Percentiles rank a stretch among this genome's conserved stretches.
Conservation (phyloP, 2,113 vertebrate species). For the Pseudorectes ferrugineus region DNA sequence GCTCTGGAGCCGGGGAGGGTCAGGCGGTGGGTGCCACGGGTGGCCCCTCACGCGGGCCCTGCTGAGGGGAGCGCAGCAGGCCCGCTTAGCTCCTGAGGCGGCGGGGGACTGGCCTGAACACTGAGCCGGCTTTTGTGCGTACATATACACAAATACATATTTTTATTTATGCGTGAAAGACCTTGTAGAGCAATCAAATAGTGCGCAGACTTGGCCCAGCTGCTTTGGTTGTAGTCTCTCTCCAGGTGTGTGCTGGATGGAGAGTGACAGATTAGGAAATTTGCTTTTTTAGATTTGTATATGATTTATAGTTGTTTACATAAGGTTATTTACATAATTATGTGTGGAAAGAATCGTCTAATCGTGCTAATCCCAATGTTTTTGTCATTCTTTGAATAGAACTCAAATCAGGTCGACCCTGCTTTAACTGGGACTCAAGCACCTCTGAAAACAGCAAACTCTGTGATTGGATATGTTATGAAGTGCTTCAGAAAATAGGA, state of each 20-base stretch:
- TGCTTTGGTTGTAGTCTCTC: not conserved
- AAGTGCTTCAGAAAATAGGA: not conserved
- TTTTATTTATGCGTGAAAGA: not conserved
- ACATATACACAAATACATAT: fast-evolving
- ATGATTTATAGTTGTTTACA: not conserved
- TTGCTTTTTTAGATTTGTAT: not conserved
- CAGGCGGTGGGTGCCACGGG: not conserved
- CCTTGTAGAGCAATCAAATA: not conserved
- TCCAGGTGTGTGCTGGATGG: not conserved
- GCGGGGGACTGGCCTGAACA: not conserved
- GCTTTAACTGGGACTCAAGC: not conserved
- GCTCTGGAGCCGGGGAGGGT: fast-evolving
- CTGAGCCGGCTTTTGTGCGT: not conserved
- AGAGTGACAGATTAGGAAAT: not conserved
- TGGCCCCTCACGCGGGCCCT: not conserved
- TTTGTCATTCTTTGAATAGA: not conserved
- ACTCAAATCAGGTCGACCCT: not conserved
- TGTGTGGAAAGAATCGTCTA: not conserved
- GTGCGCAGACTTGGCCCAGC: not conserved
- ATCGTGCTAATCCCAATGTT: not conserved
- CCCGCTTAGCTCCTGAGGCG: not conserved
- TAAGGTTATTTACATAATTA: not conserved
- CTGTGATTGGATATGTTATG: not conserved
- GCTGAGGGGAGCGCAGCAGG: not conserved
- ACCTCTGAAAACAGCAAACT: not conserved